phyloP scores from a whole-genome alignment of 1,140 invertebrate genomes.

The Zaprionus lachaisei region DNA sequence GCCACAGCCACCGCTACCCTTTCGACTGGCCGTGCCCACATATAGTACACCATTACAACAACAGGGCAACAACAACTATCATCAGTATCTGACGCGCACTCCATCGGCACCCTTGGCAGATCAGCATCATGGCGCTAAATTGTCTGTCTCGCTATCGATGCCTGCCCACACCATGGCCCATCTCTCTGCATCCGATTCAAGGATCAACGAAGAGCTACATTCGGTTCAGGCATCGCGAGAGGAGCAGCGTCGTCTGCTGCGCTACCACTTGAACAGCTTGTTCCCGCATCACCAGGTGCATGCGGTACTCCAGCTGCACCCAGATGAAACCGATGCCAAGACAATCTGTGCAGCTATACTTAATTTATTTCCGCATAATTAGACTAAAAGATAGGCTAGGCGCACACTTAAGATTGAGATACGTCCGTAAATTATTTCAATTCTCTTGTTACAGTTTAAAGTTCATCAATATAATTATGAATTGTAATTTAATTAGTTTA shows the following conservation, averaged over 20 bases:
- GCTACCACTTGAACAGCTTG: conserved; percentile 93
- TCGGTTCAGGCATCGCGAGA: conserved; percentile 85
- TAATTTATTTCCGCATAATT: conserved; percentile 87
- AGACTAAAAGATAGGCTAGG: conserved; percentile 59
- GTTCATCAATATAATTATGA: conserved; percentile 66
- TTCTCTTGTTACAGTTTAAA: conserved; percentile 54
- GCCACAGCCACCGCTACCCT: conserved; percentile 54
- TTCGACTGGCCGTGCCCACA: conserved; percentile 54
- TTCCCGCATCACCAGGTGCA: conserved; percentile 95
- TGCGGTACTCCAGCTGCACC: conserved; percentile 92
- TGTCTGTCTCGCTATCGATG: conserved; percentile 86
- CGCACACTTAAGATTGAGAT: conserved; percentile 30
- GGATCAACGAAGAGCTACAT: conserved; percentile 86
- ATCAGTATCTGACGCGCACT: conserved; percentile 89
- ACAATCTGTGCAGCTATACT: conserved; percentile 95
- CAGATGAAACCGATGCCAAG: conserved; percentile 94
- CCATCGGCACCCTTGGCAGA: conserved; percentile 89
- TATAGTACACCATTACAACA: conserved; percentile 54
- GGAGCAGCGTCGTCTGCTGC: conserved; percentile 90
- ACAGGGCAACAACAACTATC: conserved; percentile 50
- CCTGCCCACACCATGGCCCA: conserved; percentile 76
- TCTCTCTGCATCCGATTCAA: conserved; percentile 87
- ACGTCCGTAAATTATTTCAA: conserved; percentile 53
- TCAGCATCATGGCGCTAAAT: conserved; percentile 70
- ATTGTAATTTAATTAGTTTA: conserved; percentile 48